Base-by-base conservation (phyloP, 2,113 vertebrate genomes). In the Atrichornis clamosus region DNA sequence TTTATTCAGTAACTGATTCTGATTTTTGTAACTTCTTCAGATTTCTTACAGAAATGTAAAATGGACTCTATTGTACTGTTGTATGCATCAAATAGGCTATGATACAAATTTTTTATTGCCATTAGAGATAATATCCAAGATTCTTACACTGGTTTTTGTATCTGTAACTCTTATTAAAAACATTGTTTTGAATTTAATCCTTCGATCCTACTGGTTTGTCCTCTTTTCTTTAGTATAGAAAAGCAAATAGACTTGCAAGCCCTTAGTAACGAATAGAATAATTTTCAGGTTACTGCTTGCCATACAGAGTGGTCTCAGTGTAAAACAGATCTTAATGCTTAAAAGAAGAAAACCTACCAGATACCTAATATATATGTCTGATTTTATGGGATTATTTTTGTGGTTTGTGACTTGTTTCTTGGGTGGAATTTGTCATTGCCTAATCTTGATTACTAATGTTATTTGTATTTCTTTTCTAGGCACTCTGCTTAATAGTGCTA, bases 401-500 rank as follows among this genome's bases (percentile, higher is more conserved):
- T 67, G n/a, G 27, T 67, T 78, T 6, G 1, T 58, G 39, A 41
- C 39, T 60, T 78, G 5, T 63, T 62, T 85, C 13, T 70, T 83
- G 35, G 18, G 11, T 69, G 37, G 10, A 47, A 20, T 86, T 88
- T 83, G 22, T 90, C 30, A 67, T 19, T 44, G 8, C n/a, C 32
- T 73, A 8, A 56, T 88, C 26, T 91, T 84, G 21, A 41, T 95
- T 79, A 59, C 27, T 55, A 35, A 85, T 78, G n/a, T 65, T 4
- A 18, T 73, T 81, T 95, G 21, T 20, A 16, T 92, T 97, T 96
- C 74, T 90, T 94, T 96, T 96, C 49, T 97, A 99, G 99, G 99
- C 99, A 35, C 98, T 99, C 87, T 99, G 99, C 95, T 98, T 99
- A 96, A 99, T 99, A 59, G 98, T 98, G 39, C 97, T 99, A 21